Conservation (phyloP, 2,888 invertebrate genomes). For the Actias luna region DNA sequence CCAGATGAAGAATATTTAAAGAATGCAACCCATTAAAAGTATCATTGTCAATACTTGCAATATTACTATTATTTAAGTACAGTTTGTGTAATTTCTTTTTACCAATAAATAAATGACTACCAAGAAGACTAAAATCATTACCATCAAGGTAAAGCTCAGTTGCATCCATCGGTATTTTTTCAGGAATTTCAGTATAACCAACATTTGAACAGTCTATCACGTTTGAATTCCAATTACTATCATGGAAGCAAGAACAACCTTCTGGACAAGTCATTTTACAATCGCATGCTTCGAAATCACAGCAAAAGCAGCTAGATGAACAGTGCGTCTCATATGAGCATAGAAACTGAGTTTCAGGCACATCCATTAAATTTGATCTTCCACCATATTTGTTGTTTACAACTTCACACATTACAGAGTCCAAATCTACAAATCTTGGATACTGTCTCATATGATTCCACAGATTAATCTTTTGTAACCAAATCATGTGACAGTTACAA, state of each 20-base stretch:
- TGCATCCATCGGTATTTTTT: constrained; percentile 93
- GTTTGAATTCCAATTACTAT: constrained; percentile 91
- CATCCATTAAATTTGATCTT: constrained; percentile 84
- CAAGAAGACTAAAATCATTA: constrained; percentile 87
- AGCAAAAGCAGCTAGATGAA: constrained; percentile 92
- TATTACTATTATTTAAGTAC: constrained; percentile 89
- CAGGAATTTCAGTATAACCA: constrained; percentile 86
- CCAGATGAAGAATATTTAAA: constrained; percentile 87
- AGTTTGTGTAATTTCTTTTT: constrained; percentile 90
- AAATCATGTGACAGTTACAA: constrained; percentile 94
- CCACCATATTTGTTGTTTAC: constrained; percentile 85
- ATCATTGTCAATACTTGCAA: constrained; percentile 87
- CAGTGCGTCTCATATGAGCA: constrained; percentile 92
- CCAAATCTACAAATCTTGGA: constrained; percentile 89
- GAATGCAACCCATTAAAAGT: constrained; percentile 90
- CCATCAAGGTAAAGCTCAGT: constrained; percentile 93
- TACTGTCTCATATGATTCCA: constrained; percentile 87
- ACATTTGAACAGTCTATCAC: constrained; percentile 91
- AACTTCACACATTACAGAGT: constrained; percentile 87
- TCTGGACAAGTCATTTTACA: constrained; percentile 94
- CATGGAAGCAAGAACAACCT: constrained; percentile 92
- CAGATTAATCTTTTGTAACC: constrained; percentile 90
- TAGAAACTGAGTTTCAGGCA: constrained; percentile 88
- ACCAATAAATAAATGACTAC: constrained; percentile 91
- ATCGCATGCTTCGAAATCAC: constrained; percentile 94